Conservation (phyloP, 2,113 vertebrate species). For the Vimba vimba region DNA sequence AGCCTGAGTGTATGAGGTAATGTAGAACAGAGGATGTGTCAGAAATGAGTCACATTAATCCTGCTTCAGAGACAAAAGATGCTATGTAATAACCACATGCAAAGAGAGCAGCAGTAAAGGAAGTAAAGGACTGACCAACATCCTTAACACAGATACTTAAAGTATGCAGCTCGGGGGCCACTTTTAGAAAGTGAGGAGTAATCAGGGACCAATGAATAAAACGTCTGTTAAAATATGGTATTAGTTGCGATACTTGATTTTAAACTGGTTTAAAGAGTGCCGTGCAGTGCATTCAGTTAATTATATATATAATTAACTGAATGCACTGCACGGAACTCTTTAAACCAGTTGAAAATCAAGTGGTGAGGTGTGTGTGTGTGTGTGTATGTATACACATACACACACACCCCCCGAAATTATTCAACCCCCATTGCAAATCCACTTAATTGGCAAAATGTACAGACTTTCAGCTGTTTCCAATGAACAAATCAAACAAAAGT, state of each 20-base stretch:
- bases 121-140: neutral
- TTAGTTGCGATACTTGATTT: neutral
- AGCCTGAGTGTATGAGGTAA: constrained; percentile 25
- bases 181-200: neutral
- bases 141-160: neutral
- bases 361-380: too few relatives aligned
- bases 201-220: neutral
- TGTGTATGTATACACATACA: too few relatives aligned
- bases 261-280: neutral
- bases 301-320: too few relatives aligned
- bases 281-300: too few relatives aligned
- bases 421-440: too few relatives aligned
- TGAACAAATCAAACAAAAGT: too few relatives aligned
- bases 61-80: constrained; percentile 11
- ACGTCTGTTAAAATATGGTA: neutral
- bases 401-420: too few relatives aligned
- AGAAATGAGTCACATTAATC: constrained; percentile 36
- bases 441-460: too few relatives aligned
- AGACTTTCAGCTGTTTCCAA: too few relatives aligned
- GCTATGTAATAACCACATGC: constrained; percentile 13
- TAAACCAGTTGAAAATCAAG: neutral
- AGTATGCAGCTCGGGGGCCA: neutral
- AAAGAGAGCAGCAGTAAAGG: neutral
- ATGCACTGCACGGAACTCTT: neutral
- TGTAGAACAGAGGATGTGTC: constrained; percentile 32